Evolutionary conservation across 2,888 invertebrate genomes (phyloP).

Genomic region (Tetranychus piercei): DNA sequence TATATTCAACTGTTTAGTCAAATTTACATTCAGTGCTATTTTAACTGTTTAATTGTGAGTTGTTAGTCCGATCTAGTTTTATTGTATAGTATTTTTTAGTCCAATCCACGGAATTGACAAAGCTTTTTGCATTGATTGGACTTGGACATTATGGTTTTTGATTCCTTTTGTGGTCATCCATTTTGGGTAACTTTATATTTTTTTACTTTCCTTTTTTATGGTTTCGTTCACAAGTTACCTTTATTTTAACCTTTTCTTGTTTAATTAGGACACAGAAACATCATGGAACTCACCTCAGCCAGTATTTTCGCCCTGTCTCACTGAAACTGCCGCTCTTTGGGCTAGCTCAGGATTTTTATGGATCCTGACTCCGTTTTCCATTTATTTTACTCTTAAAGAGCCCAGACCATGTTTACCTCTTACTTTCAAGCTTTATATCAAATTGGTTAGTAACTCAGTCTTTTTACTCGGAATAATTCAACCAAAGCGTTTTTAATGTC

Average conservation of each 20-base stretch:
- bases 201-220: background rate
- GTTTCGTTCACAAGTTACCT: background rate
- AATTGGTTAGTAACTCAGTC: background rate
- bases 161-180: background rate
- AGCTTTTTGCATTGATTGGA: too few species aligned
- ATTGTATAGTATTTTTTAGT: too few species aligned
- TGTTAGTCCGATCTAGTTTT: too few species aligned
- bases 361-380: slow-evolving; percentile 51
- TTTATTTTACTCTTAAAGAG: slow-evolving; percentile 11
- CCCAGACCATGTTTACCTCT: background rate
- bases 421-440: background rate
- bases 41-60: too few species aligned
- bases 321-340: slow-evolving; percentile 76
- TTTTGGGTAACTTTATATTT: background rate
- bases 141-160: background rate
- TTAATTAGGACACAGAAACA: slow-evolving; percentile 46
- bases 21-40: too few species aligned
- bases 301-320: slow-evolving; percentile 72
- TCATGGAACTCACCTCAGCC: slow-evolving; percentile 63
- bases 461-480: background rate
- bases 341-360: slow-evolving; percentile 65
- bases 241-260: background rate
- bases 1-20: too few species aligned
- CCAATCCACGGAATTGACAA: too few species aligned
- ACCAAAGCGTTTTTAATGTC: background rate